Percentiles rank a stretch among this genome's conserved stretches.
phyloP scores from a whole-genome alignment of 2,797 vertebrate genomes.

The Morelia viridis region DNA sequence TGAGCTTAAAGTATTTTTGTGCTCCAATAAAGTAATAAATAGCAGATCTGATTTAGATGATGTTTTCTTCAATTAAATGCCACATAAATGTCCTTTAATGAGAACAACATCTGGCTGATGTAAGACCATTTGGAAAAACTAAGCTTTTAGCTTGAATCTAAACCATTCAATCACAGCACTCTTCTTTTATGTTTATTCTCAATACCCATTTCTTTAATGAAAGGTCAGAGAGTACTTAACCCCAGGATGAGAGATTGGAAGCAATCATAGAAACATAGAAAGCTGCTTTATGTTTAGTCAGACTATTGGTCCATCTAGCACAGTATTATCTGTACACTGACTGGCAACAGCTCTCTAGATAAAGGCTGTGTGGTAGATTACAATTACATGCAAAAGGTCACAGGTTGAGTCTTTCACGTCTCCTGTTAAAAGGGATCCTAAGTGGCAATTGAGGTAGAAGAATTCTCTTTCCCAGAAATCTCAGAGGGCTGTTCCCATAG shows the following conservation, averaged over 20 bases:
- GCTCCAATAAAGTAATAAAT: not conserved
- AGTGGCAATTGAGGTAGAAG: not conserved
- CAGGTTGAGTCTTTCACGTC: not conserved
- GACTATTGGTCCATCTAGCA: not conserved
- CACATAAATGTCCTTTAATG: not conserved
- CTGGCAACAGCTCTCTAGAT: not conserved
- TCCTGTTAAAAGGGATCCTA: not conserved
- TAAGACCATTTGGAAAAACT: not conserved
- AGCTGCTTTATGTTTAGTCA: not conserved
- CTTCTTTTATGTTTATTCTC: not conserved
- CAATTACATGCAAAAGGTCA: not conserved
- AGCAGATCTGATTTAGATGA: not conserved
- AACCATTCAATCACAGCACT: not conserved
- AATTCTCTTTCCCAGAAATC: not conserved
- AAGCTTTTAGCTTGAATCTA: not conserved
- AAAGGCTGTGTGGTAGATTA: not conserved
- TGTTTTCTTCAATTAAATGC: not conserved
- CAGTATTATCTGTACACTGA: not conserved
- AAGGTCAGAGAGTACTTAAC: not conserved
- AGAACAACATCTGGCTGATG: not conserved
- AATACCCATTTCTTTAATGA: not conserved
- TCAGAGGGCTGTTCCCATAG: not conserved
- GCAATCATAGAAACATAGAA: not conserved
- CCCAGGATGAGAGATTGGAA: not conserved
- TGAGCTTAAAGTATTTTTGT: not conserved